phyloP scores from a whole-genome alignment of 35 echinoderm and acorn worm genomes.

The Apostichopus japonicus region DNA sequence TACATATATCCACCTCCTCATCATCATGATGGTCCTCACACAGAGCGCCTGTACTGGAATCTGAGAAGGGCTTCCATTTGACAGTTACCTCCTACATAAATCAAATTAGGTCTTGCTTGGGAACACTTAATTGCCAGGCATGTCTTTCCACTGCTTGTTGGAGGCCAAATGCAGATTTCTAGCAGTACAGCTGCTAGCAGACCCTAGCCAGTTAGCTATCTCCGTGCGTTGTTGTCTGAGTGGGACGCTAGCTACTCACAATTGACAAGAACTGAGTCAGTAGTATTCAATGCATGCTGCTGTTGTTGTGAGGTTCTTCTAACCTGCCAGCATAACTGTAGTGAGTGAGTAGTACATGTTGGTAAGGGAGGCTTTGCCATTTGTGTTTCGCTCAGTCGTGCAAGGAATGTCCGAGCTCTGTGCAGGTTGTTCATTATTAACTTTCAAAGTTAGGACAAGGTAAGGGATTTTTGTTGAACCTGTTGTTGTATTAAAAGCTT shows the following conservation, averaged over 20 bases:
- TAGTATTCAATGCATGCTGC: background rate
- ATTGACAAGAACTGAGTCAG: background rate
- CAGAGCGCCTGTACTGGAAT: slow-evolving; percentile 40
- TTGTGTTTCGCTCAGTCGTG: background rate
- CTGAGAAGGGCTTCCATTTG: slow-evolving; percentile 46
- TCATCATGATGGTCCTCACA: background rate
- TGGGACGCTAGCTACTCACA: background rate
- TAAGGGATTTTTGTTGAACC: too few relatives aligned
- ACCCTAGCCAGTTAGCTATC: background rate
- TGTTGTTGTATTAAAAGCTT: too few relatives aligned
- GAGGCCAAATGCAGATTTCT: background rate
- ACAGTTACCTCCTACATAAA: slow-evolving; percentile 53
- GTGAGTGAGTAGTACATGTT: background rate
- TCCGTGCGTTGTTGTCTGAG: background rate
- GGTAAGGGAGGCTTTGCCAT: background rate
- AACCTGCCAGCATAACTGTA: background rate
- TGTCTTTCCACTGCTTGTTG: background rate
- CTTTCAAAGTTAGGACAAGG: too few relatives aligned
- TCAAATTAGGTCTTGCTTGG: slow-evolving; percentile 63
- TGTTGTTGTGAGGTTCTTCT: background rate
- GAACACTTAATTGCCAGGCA: slow-evolving; percentile 60
- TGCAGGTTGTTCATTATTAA: background rate
- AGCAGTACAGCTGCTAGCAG: background rate
- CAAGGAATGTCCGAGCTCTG: background rate
- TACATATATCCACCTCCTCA: background rate